These are phyloP conservation scores for Hesperophylax magnus DNA, from an alignment of 1,140 invertebrate genomes.

Conservation along the genomic window DNA sequence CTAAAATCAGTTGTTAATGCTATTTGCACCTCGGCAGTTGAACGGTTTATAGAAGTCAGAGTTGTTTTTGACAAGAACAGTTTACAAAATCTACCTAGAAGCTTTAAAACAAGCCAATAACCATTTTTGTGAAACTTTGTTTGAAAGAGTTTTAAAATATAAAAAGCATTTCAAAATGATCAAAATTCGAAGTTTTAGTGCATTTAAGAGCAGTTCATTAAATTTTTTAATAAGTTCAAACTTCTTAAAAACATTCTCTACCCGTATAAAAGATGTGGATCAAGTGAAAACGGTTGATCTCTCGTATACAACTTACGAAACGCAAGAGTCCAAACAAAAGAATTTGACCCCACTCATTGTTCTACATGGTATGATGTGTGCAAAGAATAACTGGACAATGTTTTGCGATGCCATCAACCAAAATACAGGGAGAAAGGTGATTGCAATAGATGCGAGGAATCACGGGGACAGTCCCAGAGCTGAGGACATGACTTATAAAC, in stretches of 20 bases:
- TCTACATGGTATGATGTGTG: conserved; percentile 88
- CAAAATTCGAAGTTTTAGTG: conserved; percentile 31
- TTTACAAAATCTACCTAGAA: too few species aligned
- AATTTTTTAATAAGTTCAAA: not conserved
- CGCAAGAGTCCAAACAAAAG: conserved; percentile 50
- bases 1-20: too few species aligned
- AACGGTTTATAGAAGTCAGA: too few species aligned
- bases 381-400: conserved; percentile 85
- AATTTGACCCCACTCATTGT: conserved; percentile 79
- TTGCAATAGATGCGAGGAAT: conserved; percentile 89
- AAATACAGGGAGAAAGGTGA: conserved; percentile 77
- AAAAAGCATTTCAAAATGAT: conserved; percentile 27
- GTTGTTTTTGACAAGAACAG: too few species aligned
- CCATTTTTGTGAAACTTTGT: too few species aligned
- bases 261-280: conserved; percentile 9
- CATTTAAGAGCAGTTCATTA: not conserved
- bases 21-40: too few species aligned
- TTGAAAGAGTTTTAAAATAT: too few species aligned
- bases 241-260: conserved; percentile 6
- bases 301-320: conserved; percentile 72
- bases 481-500: conserved; percentile 77
- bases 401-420: conserved; percentile 81
- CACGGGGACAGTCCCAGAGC: conserved; percentile 92
- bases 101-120: too few species aligned
- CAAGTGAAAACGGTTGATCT: conserved; percentile 67